These are phyloP conservation scores for Pristis pectinata DNA, from an alignment of 2,797 vertebrate species.

Conservation along the genomic window DNA sequence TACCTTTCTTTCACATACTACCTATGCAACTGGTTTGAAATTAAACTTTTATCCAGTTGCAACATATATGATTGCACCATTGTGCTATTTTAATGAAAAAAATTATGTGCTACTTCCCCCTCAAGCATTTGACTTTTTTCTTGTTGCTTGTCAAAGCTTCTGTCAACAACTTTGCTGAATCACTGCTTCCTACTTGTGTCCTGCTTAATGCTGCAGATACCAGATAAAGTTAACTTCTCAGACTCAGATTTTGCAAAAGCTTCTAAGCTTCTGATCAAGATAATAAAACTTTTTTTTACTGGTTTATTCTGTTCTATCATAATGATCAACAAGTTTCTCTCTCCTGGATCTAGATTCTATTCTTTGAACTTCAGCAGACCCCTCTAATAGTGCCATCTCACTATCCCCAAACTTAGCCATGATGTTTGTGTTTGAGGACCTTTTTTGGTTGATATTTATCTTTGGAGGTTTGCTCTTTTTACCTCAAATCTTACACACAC, in stretches of 20 bases:
- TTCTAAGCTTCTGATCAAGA: neutral
- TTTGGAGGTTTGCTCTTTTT: neutral
- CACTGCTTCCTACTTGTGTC: neutral
- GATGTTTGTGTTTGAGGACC: neutral
- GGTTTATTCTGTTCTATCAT: neutral
- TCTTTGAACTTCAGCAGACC: neutral
- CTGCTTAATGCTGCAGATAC: neutral
- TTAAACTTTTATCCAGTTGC: neutral
- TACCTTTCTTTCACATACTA: neutral
- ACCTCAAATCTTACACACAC: neutral
- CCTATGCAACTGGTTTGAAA: neutral
- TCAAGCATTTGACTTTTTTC: neutral
- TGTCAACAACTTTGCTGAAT: neutral
- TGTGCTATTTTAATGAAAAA: neutral
- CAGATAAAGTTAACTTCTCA: neutral
- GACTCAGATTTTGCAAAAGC: neutral
- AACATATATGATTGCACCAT: neutral
- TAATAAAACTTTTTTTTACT: neutral
- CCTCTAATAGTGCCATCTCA: neutral
- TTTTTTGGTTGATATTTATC: neutral
- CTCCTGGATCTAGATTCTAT: neutral
- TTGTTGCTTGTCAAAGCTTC: neutral
- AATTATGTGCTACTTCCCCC: neutral
- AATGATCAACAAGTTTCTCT: neutral
- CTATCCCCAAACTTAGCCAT: neutral